Evolutionary conservation across 1,140 invertebrate species (phyloP).

Genomic region (Littorina saxatilis): DNA sequence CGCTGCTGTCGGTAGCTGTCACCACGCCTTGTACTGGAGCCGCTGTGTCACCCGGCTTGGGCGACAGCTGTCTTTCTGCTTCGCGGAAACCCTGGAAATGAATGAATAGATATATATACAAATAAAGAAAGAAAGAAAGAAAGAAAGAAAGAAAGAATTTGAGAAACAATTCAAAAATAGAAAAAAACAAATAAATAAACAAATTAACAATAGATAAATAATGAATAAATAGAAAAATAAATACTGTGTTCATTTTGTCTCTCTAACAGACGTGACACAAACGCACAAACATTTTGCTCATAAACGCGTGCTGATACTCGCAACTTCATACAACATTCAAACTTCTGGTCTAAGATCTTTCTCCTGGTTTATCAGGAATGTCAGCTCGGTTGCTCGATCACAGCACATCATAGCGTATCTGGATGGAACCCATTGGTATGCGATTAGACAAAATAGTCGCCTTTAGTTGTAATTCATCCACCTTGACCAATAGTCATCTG

Average conservation of each 20-base stretch:
- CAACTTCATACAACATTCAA: too few species aligned
- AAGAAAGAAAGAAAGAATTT: neutral
- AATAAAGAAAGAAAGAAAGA: constrained; percentile 2
- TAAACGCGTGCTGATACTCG: too few species aligned
- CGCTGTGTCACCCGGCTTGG: neutral
- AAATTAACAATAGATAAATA: neutral
- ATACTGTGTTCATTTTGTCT: too few species aligned
- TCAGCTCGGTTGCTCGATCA: too few species aligned
- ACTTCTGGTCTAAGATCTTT: too few species aligned
- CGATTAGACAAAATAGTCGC: too few species aligned
- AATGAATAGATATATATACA: neutral
- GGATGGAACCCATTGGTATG: too few species aligned
- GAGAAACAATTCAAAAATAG: neutral
- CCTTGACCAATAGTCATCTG: too few species aligned
- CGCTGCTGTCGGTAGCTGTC: neutral
- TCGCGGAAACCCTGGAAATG: neutral
- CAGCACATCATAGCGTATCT: too few species aligned
- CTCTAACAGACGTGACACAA: neutral
- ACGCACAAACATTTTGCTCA: too few species aligned
- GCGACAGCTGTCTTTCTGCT: neutral
- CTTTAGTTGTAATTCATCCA: too few species aligned
- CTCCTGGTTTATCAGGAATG: too few species aligned
- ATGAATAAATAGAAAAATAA: neutral
- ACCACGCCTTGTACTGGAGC: neutral
- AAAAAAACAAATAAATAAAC: neutral